Evolutionary conservation across 2,113 vertebrate species (phyloP).

Genomic region (Cettia cetti): DNA sequence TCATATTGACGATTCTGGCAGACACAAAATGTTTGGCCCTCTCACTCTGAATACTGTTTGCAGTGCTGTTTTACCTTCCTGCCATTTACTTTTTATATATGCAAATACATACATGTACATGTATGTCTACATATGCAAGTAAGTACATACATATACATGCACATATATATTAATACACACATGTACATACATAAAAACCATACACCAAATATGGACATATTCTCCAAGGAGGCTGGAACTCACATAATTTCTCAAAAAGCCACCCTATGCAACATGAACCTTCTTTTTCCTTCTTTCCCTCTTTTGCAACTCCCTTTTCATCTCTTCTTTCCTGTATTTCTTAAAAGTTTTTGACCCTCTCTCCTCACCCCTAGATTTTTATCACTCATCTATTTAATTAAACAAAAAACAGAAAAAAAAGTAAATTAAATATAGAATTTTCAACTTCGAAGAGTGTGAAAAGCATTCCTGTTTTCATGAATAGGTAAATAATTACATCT

Average conservation of each 20-base stretch:
- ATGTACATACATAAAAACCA: not conserved
- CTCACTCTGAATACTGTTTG: not conserved
- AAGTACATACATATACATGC: not conserved
- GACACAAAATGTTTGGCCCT: not conserved
- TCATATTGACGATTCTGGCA: not conserved
- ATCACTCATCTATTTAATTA: not conserved
- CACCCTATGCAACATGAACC: not conserved
- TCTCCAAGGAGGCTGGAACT: not conserved
- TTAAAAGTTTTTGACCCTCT: not conserved
- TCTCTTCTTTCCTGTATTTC: not conserved
- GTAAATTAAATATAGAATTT: not conserved
- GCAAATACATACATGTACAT: not conserved
- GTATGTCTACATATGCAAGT: not conserved
- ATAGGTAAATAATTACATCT: not conserved
- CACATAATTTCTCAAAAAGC: not conserved
- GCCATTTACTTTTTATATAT: not conserved
- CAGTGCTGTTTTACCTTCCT: not conserved
- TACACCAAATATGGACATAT: not conserved
- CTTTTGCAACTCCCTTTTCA: not conserved
- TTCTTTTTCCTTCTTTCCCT: not conserved
- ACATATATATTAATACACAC: not conserved
- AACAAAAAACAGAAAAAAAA: not conserved
- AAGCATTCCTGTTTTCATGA: not conserved
- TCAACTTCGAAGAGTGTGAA: not conserved
- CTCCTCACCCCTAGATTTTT: not conserved